Percentiles rank a stretch among this genome's conserved stretches.
Evolutionary conservation across 2,113 vertebrate genomes (phyloP).

Genomic region (Eclectus roratus): DNA sequence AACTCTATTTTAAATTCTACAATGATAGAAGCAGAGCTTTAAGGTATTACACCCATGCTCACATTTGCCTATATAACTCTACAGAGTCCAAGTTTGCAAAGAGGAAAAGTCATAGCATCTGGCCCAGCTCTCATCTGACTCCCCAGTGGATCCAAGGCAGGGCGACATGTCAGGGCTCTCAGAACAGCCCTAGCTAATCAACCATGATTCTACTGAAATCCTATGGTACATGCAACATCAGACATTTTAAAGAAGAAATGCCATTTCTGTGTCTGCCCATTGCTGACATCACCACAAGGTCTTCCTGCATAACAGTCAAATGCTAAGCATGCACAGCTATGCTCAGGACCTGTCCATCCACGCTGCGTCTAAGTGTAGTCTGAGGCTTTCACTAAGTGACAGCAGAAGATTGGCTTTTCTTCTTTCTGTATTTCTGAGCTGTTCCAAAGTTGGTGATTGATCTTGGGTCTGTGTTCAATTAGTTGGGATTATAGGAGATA

Average conservation of each 20-base stretch:
- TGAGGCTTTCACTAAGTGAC: neutral
- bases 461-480: neutral
- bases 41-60: neutral
- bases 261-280: neutral
- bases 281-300: neutral
- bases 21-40: neutral
- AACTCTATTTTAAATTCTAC: neutral
- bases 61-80: neutral
- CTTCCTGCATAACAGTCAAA: neutral
- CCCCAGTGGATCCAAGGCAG: neutral
- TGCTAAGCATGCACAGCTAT: neutral
- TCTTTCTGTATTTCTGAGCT: neutral
- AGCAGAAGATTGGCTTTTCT: neutral
- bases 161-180: accelerated
- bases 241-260: neutral
- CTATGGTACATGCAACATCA: accelerated
- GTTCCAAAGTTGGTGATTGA: neutral
- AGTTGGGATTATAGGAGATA: neutral
- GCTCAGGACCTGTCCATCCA: neutral
- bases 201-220: neutral
- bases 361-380: neutral
- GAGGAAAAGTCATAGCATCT: neutral
- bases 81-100: neutral
- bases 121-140: neutral
- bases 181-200: neutral